A percentile compares a stretch with the other conserved stretches of the same genome.
Conservation (phyloP, 2,888 invertebrate species). For the Lasioglossum marginatum region DNA sequence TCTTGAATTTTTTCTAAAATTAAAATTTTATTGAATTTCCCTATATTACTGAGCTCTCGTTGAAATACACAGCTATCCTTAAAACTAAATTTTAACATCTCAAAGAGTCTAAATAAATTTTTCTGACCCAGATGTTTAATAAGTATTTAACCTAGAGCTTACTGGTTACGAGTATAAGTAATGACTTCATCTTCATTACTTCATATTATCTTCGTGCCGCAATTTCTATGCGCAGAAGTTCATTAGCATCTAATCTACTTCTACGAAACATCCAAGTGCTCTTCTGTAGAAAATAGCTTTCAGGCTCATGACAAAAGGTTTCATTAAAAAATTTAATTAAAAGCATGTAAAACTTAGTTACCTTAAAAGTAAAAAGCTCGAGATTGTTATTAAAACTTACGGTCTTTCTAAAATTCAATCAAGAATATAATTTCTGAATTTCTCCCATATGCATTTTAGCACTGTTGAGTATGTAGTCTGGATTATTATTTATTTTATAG, state of each 20-base stretch:
- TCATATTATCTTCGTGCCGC: not conserved
- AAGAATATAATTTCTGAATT: not conserved
- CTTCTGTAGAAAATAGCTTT: not conserved
- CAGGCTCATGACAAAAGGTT: conserved; percentile 20
- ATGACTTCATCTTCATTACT: not conserved
- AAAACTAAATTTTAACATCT: too few species aligned
- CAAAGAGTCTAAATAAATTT: not conserved
- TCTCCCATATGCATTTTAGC: not conserved
- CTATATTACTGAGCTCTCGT: not conserved
- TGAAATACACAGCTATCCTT: too few species aligned
- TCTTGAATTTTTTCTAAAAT: not conserved
- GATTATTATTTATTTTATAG: not conserved
- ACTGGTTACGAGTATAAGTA: not conserved
- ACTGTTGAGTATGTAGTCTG: too few species aligned
- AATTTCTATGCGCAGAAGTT: not conserved
- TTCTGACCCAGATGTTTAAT: not conserved
- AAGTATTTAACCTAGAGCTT: not conserved
- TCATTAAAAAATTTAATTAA: conserved; percentile 16
- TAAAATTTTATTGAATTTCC: not conserved
- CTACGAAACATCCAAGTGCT: not conserved
- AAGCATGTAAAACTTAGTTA: not conserved
- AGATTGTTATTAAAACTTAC: not conserved
- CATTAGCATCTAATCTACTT: conserved; percentile 11
- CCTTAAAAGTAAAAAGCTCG: not conserved
- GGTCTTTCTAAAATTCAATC: not conserved